phyloP scores from a whole-genome alignment of 2,113 vertebrate genomes.

The Festucalex cinctus region DNA sequence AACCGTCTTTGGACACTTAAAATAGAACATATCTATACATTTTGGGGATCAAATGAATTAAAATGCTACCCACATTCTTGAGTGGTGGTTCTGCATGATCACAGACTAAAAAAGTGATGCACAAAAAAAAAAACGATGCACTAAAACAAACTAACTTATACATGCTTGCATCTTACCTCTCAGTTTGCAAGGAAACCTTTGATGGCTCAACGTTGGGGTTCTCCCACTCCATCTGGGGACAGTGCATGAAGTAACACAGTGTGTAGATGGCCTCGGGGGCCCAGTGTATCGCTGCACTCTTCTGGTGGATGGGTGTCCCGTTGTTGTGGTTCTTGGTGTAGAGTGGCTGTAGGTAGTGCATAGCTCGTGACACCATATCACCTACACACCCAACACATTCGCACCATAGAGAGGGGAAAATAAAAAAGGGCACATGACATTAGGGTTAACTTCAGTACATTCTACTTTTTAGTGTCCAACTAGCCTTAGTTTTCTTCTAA shows the following conservation, averaged over 20 bases:
- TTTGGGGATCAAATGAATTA: too few relatives aligned
- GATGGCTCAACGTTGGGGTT: conserved; percentile 95
- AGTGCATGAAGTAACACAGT: conserved; percentile 99
- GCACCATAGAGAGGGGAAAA: conserved; percentile 2
- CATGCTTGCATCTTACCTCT: conserved; percentile 74
- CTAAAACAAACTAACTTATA: too few relatives aligned
- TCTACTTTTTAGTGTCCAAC: too few relatives aligned
- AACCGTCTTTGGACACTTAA: too few relatives aligned
- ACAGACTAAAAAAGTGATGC: too few relatives aligned
- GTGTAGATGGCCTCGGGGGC: conserved; percentile 94
- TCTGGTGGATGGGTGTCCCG: conserved; percentile 86
- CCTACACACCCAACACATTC: conserved; percentile 66
- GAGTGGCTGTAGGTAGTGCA: conserved; percentile 94
- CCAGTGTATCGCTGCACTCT: conserved; percentile 83
- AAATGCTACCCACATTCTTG: too few relatives aligned
- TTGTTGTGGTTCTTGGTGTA: conserved; percentile 86
- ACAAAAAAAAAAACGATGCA: too few relatives aligned
- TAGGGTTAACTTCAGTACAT: not conserved
- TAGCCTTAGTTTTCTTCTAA: too few relatives aligned
- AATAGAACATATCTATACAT: too few relatives aligned
- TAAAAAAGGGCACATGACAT: not conserved
- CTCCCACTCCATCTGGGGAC: conserved; percentile 97
- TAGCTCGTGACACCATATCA: conserved; percentile 92
- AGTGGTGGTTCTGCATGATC: too few relatives aligned
- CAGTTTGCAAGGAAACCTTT: conserved; percentile 90